Base-by-base conservation (phyloP, 2,113 vertebrate species). In the Psilopogon haemacephalus region DNA sequence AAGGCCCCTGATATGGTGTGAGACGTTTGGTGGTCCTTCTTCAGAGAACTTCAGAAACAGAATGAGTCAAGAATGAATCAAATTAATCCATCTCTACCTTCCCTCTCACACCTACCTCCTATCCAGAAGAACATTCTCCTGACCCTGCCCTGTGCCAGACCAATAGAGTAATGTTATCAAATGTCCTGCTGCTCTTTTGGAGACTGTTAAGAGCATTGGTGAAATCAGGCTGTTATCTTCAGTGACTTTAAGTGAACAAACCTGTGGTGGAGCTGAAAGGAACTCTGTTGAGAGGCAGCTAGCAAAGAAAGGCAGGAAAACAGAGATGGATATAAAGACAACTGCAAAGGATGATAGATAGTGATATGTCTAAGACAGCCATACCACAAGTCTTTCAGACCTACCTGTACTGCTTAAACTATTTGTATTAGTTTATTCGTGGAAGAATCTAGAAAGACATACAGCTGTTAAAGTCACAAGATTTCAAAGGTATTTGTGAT, bases 121-220 rank as follows among this genome's bases (percentile, higher is more conserved):
- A 74, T 32, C 28, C 15, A 64, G 28, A 33, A 60, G 58, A 62
- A 33, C 0, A 0, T 15, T 64, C 33, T 63, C 0, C 0, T 81
- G 46, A 64, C 40, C 32, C 52, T 88, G 27, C 40, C 26, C 44
- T 32, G 73, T 67, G 55, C 20, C 64, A 82, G 50, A 24, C 44
- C 0, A 1, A 16, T 32, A 19, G 37, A 56, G 21, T 50, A 69
- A 62, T 12, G 8, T 24, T 30, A 33, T 69, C 54, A 64, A 48
- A 42, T 2, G 1, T 85, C 50, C 63, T 1, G 1, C 42, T 62
- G 35, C 20, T 75, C 5, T 54, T 89, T 68, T 1, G 2, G 55
- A 65, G 67, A 15, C 30, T 54, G 7, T 65, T 74, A 37, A 0
- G 1, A 30, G n/a, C 38, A 3, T 26, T 42, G n/a, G 20, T 71